These are phyloP conservation scores for Perizoma flavofasciatum DNA, from an alignment of 2,888 invertebrate species.

Conservation along the genomic window DNA sequence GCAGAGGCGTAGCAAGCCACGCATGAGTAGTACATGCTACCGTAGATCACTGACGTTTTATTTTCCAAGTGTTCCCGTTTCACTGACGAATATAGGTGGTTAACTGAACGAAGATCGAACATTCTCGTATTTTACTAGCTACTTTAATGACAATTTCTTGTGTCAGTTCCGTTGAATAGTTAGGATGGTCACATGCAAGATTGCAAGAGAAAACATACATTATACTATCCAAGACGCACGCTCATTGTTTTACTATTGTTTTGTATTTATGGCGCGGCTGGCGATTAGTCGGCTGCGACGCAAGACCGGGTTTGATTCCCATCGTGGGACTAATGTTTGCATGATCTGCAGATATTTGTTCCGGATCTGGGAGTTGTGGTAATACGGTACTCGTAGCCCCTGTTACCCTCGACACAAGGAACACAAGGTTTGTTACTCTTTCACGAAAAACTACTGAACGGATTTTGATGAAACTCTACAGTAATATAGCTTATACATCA, in stretches of 20 bases:
- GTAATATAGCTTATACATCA: too few relatives aligned
- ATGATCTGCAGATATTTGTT: too few relatives aligned
- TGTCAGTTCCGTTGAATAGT: slow-evolving; percentile 78
- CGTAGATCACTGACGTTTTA: slow-evolving; percentile 40
- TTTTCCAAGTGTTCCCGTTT: slow-evolving; percentile 56
- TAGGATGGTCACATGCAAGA: slow-evolving; percentile 76
- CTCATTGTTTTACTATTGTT: slow-evolving; percentile 9
- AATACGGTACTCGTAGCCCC: too few relatives aligned
- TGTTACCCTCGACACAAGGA: too few relatives aligned
- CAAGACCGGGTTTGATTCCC: too few relatives aligned
- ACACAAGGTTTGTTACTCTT: too few relatives aligned
- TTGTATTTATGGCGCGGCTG: not conserved
- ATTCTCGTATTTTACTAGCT: slow-evolving; percentile 67
- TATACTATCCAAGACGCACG: slow-evolving; percentile 52
- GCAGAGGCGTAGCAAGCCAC: slow-evolving; percentile 48
- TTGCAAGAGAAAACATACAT: slow-evolving; percentile 62
- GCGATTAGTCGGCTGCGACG: too few relatives aligned
- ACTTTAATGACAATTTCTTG: slow-evolving; percentile 76
- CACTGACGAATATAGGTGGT: slow-evolving; percentile 48
- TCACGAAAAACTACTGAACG: too few relatives aligned
- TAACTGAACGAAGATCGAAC: slow-evolving; percentile 56
- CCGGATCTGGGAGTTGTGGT: too few relatives aligned
- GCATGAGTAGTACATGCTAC: slow-evolving; percentile 54
- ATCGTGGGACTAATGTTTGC: too few relatives aligned
- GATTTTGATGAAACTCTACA: too few relatives aligned